Evolutionary conservation across 2,888 invertebrate species (phyloP), one percentile per base, ranked within the genome.

Genomic region (Alloscopus bannaensis): DNA sequence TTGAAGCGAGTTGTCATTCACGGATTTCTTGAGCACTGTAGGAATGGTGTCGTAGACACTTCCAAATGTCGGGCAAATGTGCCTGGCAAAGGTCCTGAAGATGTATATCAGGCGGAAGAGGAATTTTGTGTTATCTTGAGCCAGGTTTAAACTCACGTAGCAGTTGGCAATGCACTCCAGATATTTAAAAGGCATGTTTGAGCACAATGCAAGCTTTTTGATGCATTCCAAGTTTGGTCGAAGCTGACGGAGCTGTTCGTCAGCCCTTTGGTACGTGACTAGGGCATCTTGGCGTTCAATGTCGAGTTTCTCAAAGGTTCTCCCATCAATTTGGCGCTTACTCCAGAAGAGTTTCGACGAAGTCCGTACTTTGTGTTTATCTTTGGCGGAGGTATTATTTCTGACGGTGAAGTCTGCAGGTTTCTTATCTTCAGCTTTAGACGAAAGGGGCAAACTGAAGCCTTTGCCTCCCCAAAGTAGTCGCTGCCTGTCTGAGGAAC

Each of bases 11-110:
- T 60, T 75, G 11, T 2, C n/a, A n/a, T n/a, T n/a, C n/a, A n/a
- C n/a, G n/a, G n/a, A n/a, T n/a, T n/a, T 29, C 4, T 20, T 28
- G 1, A 68, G 8, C 20, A 42, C 52, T 8, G 40, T 13, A 1
- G 31, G 68, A 6, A 76, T 76, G 3, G 52, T 20, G 18, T 62
- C 36, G 28, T 77, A 77, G 31, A 77, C 57, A n/a, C 22, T 24
- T 1, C 70, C 77, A 47, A 77, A 70, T 0, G 77, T 64, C 18
- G 77, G 77, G 20, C 77, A 77, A 1, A 77, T 20, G n/a, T 36
- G 4, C 40, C 45, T 22, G 0, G 62, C 52, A 18, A 31, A 77
- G 16, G 42, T 40, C 26, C 36, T 20, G 22, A 62, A 77, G 0
- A 64, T 18, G 13, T 69, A 42, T 0, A 64, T 6, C 0, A 77